Evolutionary conservation across 2,113 vertebrate genomes (phyloP), one percentile per base, ranked within the genome.

Genomic region (Barnardius zonarius): DNA sequence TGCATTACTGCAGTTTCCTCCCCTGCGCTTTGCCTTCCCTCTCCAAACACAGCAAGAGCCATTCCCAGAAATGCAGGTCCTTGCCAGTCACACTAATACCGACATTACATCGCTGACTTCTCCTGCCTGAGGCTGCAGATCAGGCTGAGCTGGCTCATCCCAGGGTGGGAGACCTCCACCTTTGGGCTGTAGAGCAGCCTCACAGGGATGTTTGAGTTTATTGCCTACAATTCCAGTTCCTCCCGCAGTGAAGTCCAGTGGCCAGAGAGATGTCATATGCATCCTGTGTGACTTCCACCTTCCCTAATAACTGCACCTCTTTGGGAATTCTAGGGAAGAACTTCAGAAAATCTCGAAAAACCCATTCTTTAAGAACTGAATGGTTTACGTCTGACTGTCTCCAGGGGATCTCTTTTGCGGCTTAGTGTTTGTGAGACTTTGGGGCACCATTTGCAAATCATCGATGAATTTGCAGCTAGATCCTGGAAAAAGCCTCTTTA

Each of bases 61-160:
- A 23, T n/a, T 67, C 43, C 33, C 48, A 31, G 70, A 30, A 44
- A 19, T 9, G 25, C 1, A 54, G 43, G 46, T 67, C 62, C 69
- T 59, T 52, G 43, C 23, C n/a, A 41, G 43, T 17, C 52, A 12
- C 43, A 4, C 11, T 16, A 49, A 48, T 27, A 12, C 24, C 7
- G 4, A 1, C 0, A 1, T 39, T 37, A n/a, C 57, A 10, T 11
- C 6, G 0, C 67, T 69, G 10, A 17, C 33, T 37, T 35, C 69
- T 66, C n/a, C 63, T 83, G 63, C 51, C 66, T 17, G 7, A 8
- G 44, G 27, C 86, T 73, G 62, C 57, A 61, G 67, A 19, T 90
- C 76, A 18, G 67, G 57, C 52, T 66, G 49, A 88, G 62, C 83
- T 55, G 43, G 43, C 48, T 20, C 1, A 0, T 66, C 20, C 25